Conservation (phyloP, 2,797 vertebrate species). For the Xiphophorus birchmanni region DNA sequence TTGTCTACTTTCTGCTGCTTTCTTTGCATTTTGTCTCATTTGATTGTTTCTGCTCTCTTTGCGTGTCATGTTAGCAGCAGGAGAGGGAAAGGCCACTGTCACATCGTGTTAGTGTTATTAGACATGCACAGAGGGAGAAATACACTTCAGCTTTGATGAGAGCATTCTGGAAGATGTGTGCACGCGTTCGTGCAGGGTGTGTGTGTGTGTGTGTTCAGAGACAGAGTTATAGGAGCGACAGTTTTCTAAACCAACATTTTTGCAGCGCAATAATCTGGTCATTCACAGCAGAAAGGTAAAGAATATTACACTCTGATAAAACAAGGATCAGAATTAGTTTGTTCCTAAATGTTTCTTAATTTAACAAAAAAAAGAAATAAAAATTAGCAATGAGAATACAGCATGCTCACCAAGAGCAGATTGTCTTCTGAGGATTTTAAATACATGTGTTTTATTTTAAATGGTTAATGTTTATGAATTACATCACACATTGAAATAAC, state of each 20-base stretch:
- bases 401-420: too few relatives aligned
- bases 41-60: constrained; percentile 15
- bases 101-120: constrained; percentile 55
- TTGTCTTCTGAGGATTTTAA: too few relatives aligned
- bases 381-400: background rate
- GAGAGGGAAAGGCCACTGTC: constrained; percentile 66
- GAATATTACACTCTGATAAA: constrained; percentile 10
- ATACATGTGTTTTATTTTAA: too few relatives aligned
- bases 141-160: constrained; percentile 45
- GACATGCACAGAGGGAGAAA: constrained; percentile 41
- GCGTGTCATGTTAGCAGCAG: constrained; percentile 49
- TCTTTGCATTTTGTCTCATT: constrained; percentile 4
- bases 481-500: too few relatives aligned
- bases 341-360: background rate
- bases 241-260: constrained; percentile 52
- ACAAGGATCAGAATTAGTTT: constrained; percentile 6
- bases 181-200: background rate
- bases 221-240: constrained; percentile 16
- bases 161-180: constrained; percentile 12
- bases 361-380: background rate
- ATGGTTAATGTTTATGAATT: too few relatives aligned
- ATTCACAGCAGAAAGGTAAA: constrained; percentile 13
- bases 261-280: constrained; percentile 24
- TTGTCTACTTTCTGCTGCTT: constrained; percentile 3
- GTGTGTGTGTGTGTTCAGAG: constrained; percentile 10